Percentiles rank a stretch among this genome's conserved stretches.
Evolutionary conservation across 1,140 invertebrate species (phyloP).

Genomic region (Aricia agestis): DNA sequence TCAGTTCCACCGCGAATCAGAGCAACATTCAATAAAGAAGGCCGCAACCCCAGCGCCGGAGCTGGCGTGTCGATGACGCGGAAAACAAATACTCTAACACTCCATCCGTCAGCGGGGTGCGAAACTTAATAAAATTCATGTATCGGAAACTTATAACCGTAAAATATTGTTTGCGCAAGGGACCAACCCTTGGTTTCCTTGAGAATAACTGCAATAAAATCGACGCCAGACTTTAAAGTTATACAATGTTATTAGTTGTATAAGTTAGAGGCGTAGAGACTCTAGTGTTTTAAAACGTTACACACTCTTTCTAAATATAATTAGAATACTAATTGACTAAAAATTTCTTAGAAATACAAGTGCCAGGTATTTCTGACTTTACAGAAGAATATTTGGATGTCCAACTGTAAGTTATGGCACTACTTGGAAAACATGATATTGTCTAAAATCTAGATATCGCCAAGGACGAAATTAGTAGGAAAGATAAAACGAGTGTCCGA

Average conservation of each 20-base stretch:
- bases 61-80: conserved; percentile 62
- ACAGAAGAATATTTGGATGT: too few relatives aligned
- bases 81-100: conserved; percentile 68
- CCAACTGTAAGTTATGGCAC: too few relatives aligned
- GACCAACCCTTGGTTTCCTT: conserved; percentile 55
- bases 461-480: neutral
- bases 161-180: conserved; percentile 65
- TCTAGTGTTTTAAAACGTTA: neutral
- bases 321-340: too few relatives aligned
- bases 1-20: neutral
- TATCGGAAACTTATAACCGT: conserved; percentile 73
- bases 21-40: conserved; percentile 5
- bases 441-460: neutral
- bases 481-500: conserved; percentile 8
- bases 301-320: too few relatives aligned
- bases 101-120: conserved; percentile 59
- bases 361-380: too few relatives aligned
- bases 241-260: neutral
- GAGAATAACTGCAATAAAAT: conserved; percentile 43
- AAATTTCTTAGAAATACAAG: too few relatives aligned
- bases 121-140: conserved; percentile 75
- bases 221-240: conserved; percentile 20
- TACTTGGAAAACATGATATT: neutral
- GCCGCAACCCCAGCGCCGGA: conserved; percentile 43
- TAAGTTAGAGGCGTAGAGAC: neutral